Percentiles rank a stretch among this genome's conserved stretches.
phyloP scores from a whole-genome alignment of 2,797 vertebrate species.

The Knipowitschia caucasica region DNA sequence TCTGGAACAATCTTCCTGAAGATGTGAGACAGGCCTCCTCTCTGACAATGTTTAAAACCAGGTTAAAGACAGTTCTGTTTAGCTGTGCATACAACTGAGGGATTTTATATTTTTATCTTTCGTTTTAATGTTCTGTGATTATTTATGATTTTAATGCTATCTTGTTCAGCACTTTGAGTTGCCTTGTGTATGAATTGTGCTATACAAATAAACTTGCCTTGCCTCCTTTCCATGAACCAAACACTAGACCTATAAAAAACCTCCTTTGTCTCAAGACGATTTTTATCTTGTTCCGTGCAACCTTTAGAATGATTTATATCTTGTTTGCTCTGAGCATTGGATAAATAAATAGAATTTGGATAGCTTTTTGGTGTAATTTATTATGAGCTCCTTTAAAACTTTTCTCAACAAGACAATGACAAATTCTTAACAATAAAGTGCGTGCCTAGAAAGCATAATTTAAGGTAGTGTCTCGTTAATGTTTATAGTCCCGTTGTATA shows the following conservation, averaged over 20 bases:
- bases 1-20: too few relatives aligned
- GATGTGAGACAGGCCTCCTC: too few relatives aligned
- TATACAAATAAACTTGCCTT: too few relatives aligned
- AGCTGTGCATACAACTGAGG: too few relatives aligned
- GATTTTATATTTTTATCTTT: too few relatives aligned
- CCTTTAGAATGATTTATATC: slow-evolving; percentile 38
- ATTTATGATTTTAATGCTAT: too few relatives aligned
- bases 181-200: too few relatives aligned
- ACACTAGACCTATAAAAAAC: neutral
- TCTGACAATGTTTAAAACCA: too few relatives aligned
- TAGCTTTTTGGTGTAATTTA: slow-evolving; percentile 11
- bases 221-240: too few relatives aligned
- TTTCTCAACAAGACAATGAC: slow-evolving; percentile 30
- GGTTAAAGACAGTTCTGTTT: too few relatives aligned
- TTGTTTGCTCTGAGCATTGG: slow-evolving; percentile 19
- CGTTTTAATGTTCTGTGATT: too few relatives aligned
- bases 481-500: slow-evolving; percentile 4
- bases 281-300: slow-evolving; percentile 10
- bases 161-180: too few relatives aligned
- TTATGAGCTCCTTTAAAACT: slow-evolving; percentile 12
- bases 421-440: slow-evolving; percentile 26
- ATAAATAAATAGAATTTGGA: slow-evolving; percentile 39
- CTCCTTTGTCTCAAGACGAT: slow-evolving; percentile 12
- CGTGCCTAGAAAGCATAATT: slow-evolving; percentile 19
- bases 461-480: neutral